phyloP scores from a whole-genome alignment of 1,140 invertebrate genomes.

The Metopolophium dirhodum region DNA sequence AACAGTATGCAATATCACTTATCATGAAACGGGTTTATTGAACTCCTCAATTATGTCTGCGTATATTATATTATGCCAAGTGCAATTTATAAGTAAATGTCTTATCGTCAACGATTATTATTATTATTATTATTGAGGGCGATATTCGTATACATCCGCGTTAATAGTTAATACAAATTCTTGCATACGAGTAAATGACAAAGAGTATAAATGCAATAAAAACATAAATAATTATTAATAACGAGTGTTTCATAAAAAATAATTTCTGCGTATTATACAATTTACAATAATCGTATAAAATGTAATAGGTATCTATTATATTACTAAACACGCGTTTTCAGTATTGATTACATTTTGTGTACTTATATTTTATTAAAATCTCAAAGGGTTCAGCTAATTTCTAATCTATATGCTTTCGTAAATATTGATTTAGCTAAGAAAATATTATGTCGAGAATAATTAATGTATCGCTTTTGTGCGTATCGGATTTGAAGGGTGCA shows the following conservation, averaged over 20 bases:
- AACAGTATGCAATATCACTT: conserved; percentile 3
- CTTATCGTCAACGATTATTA: background rate
- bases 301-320: background rate
- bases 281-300: background rate
- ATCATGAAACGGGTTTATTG: background rate
- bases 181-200: background rate
- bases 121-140: background rate
- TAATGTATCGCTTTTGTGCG: conserved; percentile 29
- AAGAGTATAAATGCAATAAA: background rate
- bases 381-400: conserved; percentile 7
- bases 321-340: background rate
- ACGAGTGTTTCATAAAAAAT: background rate
- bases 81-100: background rate
- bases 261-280: background rate
- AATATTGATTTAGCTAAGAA: conserved; percentile 43
- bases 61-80: background rate
- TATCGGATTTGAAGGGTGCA: conserved; percentile 33
- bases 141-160: background rate
- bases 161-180: background rate
- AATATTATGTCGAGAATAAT: conserved; percentile 37
- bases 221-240: background rate
- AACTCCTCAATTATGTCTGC: background rate
- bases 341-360: conserved; percentile 17
- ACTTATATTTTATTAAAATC: conserved; percentile 15
- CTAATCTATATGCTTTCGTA: conserved; percentile 39